These are phyloP conservation scores for Amblyjoppa fuscipennis DNA, from an alignment of 2,888 invertebrate species.

Conservation along the genomic window DNA sequence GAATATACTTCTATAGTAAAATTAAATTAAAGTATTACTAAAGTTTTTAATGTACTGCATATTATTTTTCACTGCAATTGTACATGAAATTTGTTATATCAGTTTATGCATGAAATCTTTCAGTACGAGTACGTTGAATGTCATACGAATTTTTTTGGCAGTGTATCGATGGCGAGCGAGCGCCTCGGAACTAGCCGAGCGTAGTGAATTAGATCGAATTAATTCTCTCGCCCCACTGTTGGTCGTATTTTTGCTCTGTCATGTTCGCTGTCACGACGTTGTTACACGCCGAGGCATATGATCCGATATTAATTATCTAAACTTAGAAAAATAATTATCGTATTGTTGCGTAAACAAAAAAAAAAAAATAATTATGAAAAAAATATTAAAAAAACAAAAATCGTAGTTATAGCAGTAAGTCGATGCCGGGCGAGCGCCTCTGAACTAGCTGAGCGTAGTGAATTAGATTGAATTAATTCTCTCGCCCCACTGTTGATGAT, in stretches of 20 bases:
- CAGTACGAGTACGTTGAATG: no score
- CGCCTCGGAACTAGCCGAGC: neutral
- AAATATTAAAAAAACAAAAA: neutral
- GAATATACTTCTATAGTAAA: no score
- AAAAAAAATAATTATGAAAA: neutral
- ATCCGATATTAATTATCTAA: conserved; percentile 18
- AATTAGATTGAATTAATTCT: neutral
- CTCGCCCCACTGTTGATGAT: conserved; percentile 52
- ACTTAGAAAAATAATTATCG: conserved; percentile 17
- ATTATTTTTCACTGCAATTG: no score
- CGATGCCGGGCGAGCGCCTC: neutral
- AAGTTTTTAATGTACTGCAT: no score
- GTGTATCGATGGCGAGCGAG: neutral
- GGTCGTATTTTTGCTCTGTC: conserved; percentile 68
- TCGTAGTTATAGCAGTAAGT: conserved; percentile 5
- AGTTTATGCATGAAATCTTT: no score
- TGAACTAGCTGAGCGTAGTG: neutral
- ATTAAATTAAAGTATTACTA: no score
- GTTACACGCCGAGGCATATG: conserved; percentile 67
- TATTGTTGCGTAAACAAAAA: neutral
- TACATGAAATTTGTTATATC: no score
- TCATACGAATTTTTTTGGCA: no score
- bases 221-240: conserved; percentile 45
- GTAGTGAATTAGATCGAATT: neutral
- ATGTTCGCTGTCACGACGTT: conserved; percentile 63